These are phyloP conservation scores for Melipona bicolor DNA, from an alignment of 2,888 invertebrate species.

Conservation along the genomic window DNA sequence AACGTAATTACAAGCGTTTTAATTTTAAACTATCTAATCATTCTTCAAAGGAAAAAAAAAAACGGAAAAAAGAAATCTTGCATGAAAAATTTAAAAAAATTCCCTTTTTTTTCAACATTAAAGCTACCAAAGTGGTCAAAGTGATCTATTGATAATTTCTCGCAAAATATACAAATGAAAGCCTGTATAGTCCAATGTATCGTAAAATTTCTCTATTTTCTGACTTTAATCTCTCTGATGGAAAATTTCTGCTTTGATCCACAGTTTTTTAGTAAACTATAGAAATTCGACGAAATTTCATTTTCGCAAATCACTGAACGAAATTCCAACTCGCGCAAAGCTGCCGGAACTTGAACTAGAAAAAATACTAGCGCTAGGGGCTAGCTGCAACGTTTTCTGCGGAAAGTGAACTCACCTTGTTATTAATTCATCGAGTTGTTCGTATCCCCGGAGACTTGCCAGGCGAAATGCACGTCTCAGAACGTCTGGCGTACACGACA, in stretches of 20 bases:
- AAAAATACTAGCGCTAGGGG: background rate
- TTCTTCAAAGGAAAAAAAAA: background rate
- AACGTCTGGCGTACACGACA: slow-evolving; percentile 7
- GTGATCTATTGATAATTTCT: no score
- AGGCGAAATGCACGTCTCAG: slow-evolving; percentile 18
- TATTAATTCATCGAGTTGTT: slow-evolving; percentile 29
- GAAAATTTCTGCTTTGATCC: no score
- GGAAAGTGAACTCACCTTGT: background rate
- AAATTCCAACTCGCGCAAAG: background rate
- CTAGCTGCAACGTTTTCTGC: background rate
- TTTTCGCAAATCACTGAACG: no score
- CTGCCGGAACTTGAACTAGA: background rate
- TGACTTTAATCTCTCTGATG: no score
- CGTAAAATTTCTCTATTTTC: no score
- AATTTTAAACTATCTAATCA: background rate
- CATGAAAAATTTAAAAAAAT: background rate
- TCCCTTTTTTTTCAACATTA: background rate
- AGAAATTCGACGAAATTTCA: no score
- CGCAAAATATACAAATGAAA: no score
- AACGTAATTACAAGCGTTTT: background rate
- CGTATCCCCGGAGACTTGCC: background rate
- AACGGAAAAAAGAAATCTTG: background rate
- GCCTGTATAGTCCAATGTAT: no score
- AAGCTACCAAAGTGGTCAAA: no score
- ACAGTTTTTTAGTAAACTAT: no score